Evolutionary conservation across 2,797 vertebrate species (phyloP).

Genomic region (Alca torda): DNA sequence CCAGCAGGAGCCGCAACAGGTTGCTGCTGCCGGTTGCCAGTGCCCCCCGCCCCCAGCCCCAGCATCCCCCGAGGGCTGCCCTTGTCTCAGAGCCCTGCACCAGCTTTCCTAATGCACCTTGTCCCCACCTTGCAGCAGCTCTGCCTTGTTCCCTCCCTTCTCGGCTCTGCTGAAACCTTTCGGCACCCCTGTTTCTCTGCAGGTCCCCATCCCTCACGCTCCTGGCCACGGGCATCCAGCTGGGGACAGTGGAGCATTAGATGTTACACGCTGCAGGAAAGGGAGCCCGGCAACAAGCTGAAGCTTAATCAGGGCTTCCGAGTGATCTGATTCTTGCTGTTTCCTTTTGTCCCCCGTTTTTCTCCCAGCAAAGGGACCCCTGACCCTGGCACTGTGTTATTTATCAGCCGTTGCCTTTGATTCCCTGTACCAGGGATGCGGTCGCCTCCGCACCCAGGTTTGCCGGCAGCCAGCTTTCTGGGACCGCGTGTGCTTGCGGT

Average conservation of each 20-base stretch:
- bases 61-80: accelerated
- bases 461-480: background rate
- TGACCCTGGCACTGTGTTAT: background rate
- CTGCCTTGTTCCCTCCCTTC: background rate
- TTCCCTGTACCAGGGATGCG: background rate
- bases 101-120: background rate
- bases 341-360: background rate
- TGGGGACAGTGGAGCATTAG: accelerated
- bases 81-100: background rate
- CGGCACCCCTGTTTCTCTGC: background rate
- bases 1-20: background rate
- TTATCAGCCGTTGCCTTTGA: background rate
- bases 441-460: background rate
- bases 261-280: background rate
- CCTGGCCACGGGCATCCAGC: accelerated
- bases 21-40: accelerated
- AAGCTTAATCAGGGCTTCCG: background rate
- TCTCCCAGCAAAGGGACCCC: background rate
- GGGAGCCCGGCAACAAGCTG: background rate
- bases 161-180: background rate
- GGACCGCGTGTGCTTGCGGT: accelerated
- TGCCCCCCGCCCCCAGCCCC: accelerated
- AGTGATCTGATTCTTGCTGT: background rate
- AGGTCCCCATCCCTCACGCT: background rate
- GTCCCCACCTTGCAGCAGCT: background rate